These are phyloP conservation scores for Acanthoscelides obtectus DNA, from an alignment of 2,888 invertebrate species.

Conservation along the genomic window DNA sequence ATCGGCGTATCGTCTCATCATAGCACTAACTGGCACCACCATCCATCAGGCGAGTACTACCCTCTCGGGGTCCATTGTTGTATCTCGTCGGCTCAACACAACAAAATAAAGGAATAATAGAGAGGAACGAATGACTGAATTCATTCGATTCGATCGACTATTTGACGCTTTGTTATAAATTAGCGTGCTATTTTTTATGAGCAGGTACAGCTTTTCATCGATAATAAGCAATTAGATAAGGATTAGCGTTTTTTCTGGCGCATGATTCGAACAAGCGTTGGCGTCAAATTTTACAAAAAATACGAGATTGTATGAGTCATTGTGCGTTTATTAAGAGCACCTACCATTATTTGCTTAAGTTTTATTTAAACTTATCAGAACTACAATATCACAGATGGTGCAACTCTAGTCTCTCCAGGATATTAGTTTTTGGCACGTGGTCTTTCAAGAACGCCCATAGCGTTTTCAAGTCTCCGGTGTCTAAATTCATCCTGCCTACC, in stretches of 20 bases:
- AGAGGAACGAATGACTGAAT: not conserved
- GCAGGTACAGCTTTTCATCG: not conserved
- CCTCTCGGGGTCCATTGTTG: not conserved
- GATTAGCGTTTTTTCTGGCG: not conserved
- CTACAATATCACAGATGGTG: not conserved
- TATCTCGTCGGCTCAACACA: not conserved
- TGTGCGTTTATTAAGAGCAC: no score
- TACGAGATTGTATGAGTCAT: no score
- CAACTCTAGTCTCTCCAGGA: not conserved
- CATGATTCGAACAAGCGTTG: not conserved
- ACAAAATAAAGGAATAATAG: not conserved
- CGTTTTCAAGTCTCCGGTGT: not conserved
- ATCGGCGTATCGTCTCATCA: not conserved
- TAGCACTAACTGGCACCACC: not conserved
- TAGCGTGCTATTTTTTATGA: not conserved
- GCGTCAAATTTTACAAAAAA: no score
- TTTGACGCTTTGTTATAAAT: not conserved
- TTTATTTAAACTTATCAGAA: no score
- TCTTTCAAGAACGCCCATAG: not conserved
- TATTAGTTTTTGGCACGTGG: not conserved
- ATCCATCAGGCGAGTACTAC: not conserved
- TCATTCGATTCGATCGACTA: not conserved
- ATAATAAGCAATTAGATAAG: not conserved
- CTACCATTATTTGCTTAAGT: no score
- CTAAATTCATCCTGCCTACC: slow-evolving; percentile 5